phyloP scores from a whole-genome alignment of 2,888 invertebrate species.

The Melanophora roralis region DNA sequence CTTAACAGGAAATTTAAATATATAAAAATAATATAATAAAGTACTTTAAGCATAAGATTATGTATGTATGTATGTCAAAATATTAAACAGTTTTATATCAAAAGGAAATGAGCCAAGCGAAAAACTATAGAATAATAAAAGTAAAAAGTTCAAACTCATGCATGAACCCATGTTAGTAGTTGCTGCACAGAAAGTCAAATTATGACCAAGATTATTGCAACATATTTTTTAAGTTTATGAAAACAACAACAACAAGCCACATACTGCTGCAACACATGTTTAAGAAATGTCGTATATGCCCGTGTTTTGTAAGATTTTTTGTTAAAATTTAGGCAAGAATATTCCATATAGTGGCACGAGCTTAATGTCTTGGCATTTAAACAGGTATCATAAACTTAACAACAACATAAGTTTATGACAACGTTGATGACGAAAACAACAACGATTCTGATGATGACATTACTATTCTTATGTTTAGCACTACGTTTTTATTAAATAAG shows the following conservation, averaged over 20 bases:
- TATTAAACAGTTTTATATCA: slow-evolving; percentile 24
- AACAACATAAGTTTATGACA: slow-evolving; percentile 53
- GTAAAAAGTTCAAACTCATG: slow-evolving; percentile 63
- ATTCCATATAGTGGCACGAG: slow-evolving; percentile 55
- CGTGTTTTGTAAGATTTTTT: neutral
- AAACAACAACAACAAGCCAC: slow-evolving; percentile 10
- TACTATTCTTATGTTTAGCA: slow-evolving; percentile 39
- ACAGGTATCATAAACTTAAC: slow-evolving; percentile 58
- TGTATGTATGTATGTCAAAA: neutral
- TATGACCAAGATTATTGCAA: slow-evolving; percentile 58
- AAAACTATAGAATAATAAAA: slow-evolving; percentile 55
- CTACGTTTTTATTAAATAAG: neutral
- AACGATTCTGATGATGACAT: slow-evolving; percentile 51
- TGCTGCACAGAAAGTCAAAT: slow-evolving; percentile 28
- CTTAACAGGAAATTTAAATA: slow-evolving; percentile 60
- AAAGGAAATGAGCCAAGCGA: neutral
- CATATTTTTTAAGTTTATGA: slow-evolving; percentile 36
- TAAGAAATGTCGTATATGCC: neutral
- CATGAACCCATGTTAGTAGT: slow-evolving; percentile 58
- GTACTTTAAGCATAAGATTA: neutral
- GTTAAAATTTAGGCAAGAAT: too few relatives aligned
- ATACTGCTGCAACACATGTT: slow-evolving; percentile 36
- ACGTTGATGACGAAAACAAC: slow-evolving; percentile 19
- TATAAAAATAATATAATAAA: slow-evolving; percentile 11
- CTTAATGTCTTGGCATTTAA: slow-evolving; percentile 62